A percentile compares a stretch with the other conserved stretches of the same genome.
phyloP scores from a whole-genome alignment of 2,113 vertebrate genomes.

The Protobothrops flavoviridis region DNA sequence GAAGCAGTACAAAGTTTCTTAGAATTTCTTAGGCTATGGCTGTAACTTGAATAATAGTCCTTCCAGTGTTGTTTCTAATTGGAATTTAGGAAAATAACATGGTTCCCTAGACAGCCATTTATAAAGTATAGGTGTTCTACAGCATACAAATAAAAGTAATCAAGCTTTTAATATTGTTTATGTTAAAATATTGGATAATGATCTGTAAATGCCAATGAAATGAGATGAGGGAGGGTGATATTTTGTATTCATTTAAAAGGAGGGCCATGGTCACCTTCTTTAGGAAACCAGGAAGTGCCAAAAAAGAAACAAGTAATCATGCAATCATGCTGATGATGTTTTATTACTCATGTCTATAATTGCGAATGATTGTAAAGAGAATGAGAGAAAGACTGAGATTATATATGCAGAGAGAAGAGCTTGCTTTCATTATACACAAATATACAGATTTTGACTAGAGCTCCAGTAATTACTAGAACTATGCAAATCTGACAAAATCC shows the following conservation, averaged over 20 bases:
- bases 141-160: slow-evolving; percentile 7
- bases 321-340: slow-evolving; percentile 15
- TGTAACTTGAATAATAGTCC: neutral
- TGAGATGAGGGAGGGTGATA: neutral
- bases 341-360: neutral
- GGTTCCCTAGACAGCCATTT: neutral
- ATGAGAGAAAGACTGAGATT: neutral
- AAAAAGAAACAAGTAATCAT: slow-evolving; percentile 2
- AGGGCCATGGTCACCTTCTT: neutral
- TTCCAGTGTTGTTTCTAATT: neutral
- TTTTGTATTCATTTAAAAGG: slow-evolving; percentile 3
- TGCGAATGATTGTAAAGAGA: neutral
- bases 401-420: slow-evolving; percentile 10
- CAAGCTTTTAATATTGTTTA: slow-evolving; percentile 19
- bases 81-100: neutral
- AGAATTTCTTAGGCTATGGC: neutral
- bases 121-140: neutral
- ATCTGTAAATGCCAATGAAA: slow-evolving; percentile 3
- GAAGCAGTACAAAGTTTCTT: neutral
- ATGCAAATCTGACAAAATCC: neutral
- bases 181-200: neutral
- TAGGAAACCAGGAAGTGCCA: neutral
- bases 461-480: neutral
- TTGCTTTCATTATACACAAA: slow-evolving; percentile 27
- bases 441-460: slow-evolving; percentile 1